Evolutionary conservation across 2,888 invertebrate genomes (phyloP).

Genomic region (Corythucha ciliata): DNA sequence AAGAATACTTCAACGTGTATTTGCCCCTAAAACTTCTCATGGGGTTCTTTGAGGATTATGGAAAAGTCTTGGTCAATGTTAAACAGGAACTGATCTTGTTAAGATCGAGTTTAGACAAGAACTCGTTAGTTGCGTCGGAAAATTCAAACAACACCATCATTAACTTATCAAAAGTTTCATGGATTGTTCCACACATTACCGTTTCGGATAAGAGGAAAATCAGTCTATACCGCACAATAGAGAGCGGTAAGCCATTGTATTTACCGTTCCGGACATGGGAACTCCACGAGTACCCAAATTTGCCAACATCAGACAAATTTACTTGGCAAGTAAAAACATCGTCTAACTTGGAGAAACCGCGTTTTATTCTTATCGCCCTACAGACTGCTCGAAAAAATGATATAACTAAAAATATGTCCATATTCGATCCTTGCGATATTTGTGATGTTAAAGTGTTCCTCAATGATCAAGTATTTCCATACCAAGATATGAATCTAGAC

Average conservation of each 20-base stretch:
- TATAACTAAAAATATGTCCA: slow-evolving; percentile 30
- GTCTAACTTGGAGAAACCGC: slow-evolving; percentile 39
- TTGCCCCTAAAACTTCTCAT: slow-evolving; percentile 9
- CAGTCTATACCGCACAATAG: slow-evolving; percentile 2
- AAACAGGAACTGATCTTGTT: slow-evolving; percentile 19
- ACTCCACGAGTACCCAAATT: slow-evolving; percentile 11
- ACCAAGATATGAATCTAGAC: slow-evolving; percentile 38
- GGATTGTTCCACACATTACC: slow-evolving; percentile 12
- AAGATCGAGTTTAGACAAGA: slow-evolving; percentile 7
- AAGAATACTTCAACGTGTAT: slow-evolving; percentile 10
- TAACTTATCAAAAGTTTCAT: slow-evolving; percentile 10
- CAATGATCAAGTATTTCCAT: slow-evolving; percentile 40
- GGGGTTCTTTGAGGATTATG: slow-evolving; percentile 13
- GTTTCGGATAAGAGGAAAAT: slow-evolving; percentile 11
- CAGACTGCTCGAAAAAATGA: slow-evolving; percentile 40
- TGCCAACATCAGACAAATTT: background rate
- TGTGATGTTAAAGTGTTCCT: slow-evolving; percentile 39
- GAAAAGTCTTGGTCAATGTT: slow-evolving; percentile 12
- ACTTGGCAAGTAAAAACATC: slow-evolving; percentile 33
- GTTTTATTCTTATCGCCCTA: slow-evolving; percentile 40
- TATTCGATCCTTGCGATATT: slow-evolving; percentile 37
- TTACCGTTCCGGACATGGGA: slow-evolving; percentile 17
- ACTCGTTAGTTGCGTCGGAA: background rate
- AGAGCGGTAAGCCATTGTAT: background rate
- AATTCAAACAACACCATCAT: background rate